Conservation (phyloP, 2,797 vertebrate genomes). For the Eupleurogrammus muticus region DNA sequence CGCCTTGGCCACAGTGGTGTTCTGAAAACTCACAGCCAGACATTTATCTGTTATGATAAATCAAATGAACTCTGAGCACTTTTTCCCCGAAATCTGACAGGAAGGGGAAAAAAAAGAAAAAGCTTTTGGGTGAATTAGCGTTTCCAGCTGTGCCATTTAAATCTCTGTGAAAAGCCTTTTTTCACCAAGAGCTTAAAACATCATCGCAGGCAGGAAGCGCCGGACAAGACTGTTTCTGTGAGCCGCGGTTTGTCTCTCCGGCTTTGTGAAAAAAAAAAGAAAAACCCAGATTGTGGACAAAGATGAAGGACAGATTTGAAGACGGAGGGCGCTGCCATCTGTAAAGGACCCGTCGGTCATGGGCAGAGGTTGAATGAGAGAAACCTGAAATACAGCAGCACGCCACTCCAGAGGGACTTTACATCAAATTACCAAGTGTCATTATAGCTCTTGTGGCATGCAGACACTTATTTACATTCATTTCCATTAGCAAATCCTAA, state of each 20-base stretch:
- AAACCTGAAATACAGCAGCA: background rate
- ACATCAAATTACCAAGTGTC: background rate
- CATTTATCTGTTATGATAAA: conserved; percentile 13
- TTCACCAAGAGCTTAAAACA: conserved; percentile 25
- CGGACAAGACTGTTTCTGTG: conserved; percentile 3
- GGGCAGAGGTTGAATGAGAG: background rate
- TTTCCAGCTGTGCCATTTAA: conserved; percentile 18
- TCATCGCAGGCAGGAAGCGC: conserved; percentile 19
- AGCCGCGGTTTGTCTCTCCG: conserved; percentile 14
- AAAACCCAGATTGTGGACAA: conserved; percentile 11
- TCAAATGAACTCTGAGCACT: conserved; percentile 13
- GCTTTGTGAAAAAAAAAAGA: conserved; percentile 17
- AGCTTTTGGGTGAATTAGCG: conserved; percentile 16
- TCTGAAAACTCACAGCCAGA: conserved; percentile 12
- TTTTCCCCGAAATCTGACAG: conserved; percentile 33
- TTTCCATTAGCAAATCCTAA: background rate
- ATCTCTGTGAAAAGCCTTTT: conserved; percentile 23
- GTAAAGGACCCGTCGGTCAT: background rate
- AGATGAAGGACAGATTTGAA: conserved; percentile 9
- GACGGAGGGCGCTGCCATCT: conserved; percentile 5
- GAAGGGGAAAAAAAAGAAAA: conserved; percentile 4
- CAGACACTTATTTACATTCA: background rate
- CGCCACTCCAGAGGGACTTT: background rate
- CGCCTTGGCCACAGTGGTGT: background rate
- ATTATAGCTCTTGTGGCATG: background rate